Base-by-base conservation (phyloP, 2,113 vertebrate genomes). In the Malurus elegans region DNA sequence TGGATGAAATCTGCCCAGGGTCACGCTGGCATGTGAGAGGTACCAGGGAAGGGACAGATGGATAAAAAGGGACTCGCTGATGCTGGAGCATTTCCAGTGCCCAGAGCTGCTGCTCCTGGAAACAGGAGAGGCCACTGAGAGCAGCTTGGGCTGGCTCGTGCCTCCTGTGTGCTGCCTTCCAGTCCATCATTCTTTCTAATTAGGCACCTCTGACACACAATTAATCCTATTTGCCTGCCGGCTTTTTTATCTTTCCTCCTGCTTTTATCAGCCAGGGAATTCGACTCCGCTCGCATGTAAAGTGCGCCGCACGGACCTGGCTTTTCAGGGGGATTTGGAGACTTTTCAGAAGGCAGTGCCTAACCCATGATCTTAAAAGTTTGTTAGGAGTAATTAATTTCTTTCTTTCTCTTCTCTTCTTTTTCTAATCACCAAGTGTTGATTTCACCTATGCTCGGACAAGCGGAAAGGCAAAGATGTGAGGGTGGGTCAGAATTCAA, bases 131-230 rank as follows among this genome's bases (percentile, higher is more conserved):
- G 65, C 86, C 18, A 1, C 75, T 40, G 58, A 20, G 70, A 95
- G 48, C 94, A 80, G 79, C 34, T 14, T 31, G 42, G 80, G 56
- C 84, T 88, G 91, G 67, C 84, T 93, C 9, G 0, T 57, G 76
- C 86, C 92, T 95, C 93, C 83, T 88, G 94, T 78, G 70, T 38
- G 69, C 47, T 95, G 93, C 91, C 72, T 95, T 90, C 84, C 93
- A 94, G 92, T 90, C 95, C 96, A 97, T 97, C 96, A 94, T 92
- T 96, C 96, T 96, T 96, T 96, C 96, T 97, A 97, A 97, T 97
- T 97, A 97, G 96, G 86, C 96, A 96, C 96, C 95, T 96, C 95
- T 97, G 97, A 97, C 96, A 97, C 91, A 86, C 92, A 96, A 96
- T 96, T 96, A 96, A 96, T 97, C 96, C 96, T 96, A 88, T 97